phyloP scores from a whole-genome alignment of 2,797 vertebrate genomes.

The Oreochromis mossambicus region DNA sequence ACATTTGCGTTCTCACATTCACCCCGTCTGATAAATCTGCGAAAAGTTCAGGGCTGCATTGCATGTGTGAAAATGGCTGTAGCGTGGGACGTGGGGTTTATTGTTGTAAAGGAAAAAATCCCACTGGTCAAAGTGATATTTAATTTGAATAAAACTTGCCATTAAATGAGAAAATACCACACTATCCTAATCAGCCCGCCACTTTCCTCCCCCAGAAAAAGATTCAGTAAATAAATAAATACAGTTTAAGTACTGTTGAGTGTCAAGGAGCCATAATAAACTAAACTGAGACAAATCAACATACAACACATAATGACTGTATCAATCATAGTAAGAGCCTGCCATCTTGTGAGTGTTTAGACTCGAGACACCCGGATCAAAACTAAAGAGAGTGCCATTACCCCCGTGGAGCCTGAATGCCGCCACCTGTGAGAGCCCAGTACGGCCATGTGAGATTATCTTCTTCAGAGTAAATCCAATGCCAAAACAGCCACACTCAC shows the following conservation, averaged over 20 bases:
- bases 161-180: neutral
- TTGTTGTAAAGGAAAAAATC: neutral
- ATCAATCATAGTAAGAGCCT: neutral
- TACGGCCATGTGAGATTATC: slow-evolving; percentile 34
- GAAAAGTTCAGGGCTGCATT: neutral
- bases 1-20: neutral
- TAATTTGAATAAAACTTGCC: neutral
- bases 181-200: neutral
- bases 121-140: neutral
- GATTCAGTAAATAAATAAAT: neutral
- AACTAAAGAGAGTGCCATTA: slow-evolving; percentile 20
- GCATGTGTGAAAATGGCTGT: neutral
- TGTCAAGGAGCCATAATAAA: neutral
- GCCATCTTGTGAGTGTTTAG: neutral
- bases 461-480: slow-evolving; percentile 41
- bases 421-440: slow-evolving; percentile 45
- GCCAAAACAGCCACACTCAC: slow-evolving; percentile 7
- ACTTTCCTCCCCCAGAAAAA: neutral
- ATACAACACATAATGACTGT: neutral
- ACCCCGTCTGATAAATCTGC: neutral
- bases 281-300: neutral
- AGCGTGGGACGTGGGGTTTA: neutral
- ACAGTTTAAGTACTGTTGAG: neutral
- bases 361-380: slow-evolving; percentile 14
- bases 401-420: slow-evolving; percentile 11